Conservation (phyloP, 2,113 vertebrate genomes). For the Hypanus sabinus region DNA sequence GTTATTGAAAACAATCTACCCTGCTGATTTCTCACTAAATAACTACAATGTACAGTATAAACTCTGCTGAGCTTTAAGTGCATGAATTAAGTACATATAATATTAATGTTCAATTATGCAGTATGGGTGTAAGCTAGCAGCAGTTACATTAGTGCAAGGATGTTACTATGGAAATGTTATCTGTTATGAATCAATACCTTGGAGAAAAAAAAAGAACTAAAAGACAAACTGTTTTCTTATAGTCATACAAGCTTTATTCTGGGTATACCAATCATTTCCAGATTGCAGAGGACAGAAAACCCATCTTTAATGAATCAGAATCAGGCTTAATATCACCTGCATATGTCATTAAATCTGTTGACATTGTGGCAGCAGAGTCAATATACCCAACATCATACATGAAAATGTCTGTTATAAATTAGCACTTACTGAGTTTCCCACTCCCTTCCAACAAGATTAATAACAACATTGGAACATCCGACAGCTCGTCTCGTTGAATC, state of each 20-base stretch:
- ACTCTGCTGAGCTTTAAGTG: background rate
- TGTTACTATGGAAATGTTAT: background rate
- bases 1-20: background rate
- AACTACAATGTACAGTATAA: background rate
- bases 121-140: background rate
- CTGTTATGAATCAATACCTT: background rate
- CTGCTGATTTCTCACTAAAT: background rate
- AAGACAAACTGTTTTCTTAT: background rate
- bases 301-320: no score
- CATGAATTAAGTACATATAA: background rate
- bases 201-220: background rate
- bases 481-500: constrained; percentile 75
- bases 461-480: constrained; percentile 81
- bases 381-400: background rate
- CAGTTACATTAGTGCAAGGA: background rate
- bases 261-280: background rate
- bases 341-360: no score
- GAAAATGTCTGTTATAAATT: background rate
- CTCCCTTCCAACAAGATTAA: constrained; percentile 85
- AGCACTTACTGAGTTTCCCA: constrained; percentile 82
- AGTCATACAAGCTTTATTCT: background rate
- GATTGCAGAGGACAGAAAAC: no score
- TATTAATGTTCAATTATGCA: background rate
- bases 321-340: no score
- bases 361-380: no score